Conservation (phyloP, 2,888 invertebrate genomes). For the Habrosyne pyritoides region DNA sequence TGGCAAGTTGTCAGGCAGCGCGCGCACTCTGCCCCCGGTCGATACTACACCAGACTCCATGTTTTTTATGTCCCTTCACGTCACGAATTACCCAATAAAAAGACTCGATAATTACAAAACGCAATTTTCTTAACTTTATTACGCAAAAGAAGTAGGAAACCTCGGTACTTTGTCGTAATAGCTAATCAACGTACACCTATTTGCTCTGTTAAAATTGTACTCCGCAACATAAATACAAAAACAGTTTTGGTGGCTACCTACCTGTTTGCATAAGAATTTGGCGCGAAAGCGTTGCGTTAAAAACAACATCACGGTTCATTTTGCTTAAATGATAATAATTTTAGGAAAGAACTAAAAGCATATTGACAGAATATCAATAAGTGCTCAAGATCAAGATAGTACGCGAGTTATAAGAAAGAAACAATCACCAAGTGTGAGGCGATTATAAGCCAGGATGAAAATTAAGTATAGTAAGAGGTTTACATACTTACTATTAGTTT, state of each 20-base stretch:
- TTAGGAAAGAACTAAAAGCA: background rate
- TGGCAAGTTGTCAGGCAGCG: conserved; percentile 44
- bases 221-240: background rate
- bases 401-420: too few species aligned
- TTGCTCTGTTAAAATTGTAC: background rate
- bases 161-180: conserved; percentile 7
- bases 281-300: background rate
- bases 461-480: too few species aligned
- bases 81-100: conserved; percentile 73
- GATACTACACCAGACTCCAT: conserved; percentile 80
- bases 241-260: background rate
- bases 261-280: background rate
- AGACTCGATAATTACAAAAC: conserved; percentile 65
- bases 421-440: too few species aligned
- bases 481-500: too few species aligned
- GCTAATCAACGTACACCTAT: background rate
- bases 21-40: conserved; percentile 74
- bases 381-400: too few species aligned
- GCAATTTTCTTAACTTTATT: conserved; percentile 46
- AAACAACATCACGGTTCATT: background rate
- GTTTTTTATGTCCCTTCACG: conserved; percentile 80
- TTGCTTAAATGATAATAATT: background rate
- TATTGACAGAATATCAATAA: too few species aligned
- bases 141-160: conserved; percentile 31
- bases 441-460: too few species aligned